Evolutionary conservation across 2,113 vertebrate genomes (phyloP).

Genomic region (Ranitomeya variabilis): DNA sequence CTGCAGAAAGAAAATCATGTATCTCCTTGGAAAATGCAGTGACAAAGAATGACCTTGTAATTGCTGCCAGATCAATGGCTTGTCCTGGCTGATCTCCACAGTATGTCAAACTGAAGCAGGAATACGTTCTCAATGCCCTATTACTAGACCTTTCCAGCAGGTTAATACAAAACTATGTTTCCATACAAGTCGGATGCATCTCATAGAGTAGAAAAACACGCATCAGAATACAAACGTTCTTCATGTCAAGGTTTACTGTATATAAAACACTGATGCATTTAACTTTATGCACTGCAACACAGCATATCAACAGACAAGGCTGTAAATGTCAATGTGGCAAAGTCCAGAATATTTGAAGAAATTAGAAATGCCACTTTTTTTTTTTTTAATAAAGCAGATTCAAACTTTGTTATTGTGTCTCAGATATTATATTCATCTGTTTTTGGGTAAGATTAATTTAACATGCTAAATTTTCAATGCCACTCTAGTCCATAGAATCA

Average conservation of each 20-base stretch:
- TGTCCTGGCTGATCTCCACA: conserved; percentile 60
- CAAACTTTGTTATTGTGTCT: not conserved
- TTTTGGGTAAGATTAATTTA: not conserved
- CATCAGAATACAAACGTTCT: conserved; percentile 2
- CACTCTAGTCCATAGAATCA: not conserved
- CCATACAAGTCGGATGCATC: conserved; percentile 28
- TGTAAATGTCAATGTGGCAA: not conserved
- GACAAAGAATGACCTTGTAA: conserved; percentile 60
- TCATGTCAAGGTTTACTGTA: not conserved
- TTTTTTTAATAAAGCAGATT: not conserved
- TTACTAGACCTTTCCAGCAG: conserved; percentile 47
- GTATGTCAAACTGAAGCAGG: conserved; percentile 57
- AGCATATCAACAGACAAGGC: not conserved
- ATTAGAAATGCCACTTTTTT: not conserved
- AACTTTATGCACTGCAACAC: not conserved
- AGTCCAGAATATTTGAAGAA: not conserved
- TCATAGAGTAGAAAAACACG: not conserved
- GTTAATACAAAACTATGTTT: conserved; percentile 54
- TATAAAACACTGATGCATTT: not conserved
- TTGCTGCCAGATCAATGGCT: conserved; percentile 63
- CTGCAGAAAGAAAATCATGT: conserved; percentile 22
- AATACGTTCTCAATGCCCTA: conserved; percentile 51
- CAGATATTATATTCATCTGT: not conserved
- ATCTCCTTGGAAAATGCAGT: conserved; percentile 41
- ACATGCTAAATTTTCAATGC: not conserved